Evolutionary conservation across 2,888 invertebrate genomes (phyloP).

Genomic region (Coleophora deauratella): DNA sequence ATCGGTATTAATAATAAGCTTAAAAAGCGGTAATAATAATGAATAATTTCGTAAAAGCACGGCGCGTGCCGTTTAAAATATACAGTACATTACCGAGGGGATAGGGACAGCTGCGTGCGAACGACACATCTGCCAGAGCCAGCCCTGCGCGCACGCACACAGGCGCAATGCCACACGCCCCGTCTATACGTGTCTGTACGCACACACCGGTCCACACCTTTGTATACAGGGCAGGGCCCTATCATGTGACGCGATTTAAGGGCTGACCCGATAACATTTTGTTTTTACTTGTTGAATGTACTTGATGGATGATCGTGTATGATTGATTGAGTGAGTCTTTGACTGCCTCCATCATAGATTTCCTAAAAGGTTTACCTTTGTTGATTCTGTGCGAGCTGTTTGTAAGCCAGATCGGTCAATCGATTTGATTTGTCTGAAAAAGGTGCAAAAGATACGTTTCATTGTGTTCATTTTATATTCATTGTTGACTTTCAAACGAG

Average conservation of each 20-base stretch:
- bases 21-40: conserved; percentile 59
- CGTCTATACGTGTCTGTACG: conserved; percentile 15
- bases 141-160: conserved; percentile 39
- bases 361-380: conserved; percentile 25
- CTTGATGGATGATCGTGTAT: conserved; percentile 64
- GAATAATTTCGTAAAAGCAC: conserved; percentile 65
- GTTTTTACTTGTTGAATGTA: conserved; percentile 72
- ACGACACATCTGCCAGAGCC: conserved; percentile 50
- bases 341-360: conserved; percentile 52
- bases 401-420: not conserved
- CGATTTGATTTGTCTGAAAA: not conserved
- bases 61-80: conserved; percentile 60
- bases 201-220: conserved; percentile 31
- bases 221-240: conserved; percentile 39
- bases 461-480: no score
- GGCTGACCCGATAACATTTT: conserved; percentile 58
- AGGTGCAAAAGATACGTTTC: not conserved
- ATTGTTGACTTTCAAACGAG: no score
- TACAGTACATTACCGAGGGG: conserved; percentile 41
- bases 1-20: conserved; percentile 42
- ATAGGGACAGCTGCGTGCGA: conserved; percentile 61
- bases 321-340: conserved; percentile 56
- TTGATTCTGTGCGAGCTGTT: not conserved
- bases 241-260: conserved; percentile 39
- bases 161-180: conserved; percentile 21